Conservation (phyloP, 2,113 vertebrate species). For the Pipa parva region DNA sequence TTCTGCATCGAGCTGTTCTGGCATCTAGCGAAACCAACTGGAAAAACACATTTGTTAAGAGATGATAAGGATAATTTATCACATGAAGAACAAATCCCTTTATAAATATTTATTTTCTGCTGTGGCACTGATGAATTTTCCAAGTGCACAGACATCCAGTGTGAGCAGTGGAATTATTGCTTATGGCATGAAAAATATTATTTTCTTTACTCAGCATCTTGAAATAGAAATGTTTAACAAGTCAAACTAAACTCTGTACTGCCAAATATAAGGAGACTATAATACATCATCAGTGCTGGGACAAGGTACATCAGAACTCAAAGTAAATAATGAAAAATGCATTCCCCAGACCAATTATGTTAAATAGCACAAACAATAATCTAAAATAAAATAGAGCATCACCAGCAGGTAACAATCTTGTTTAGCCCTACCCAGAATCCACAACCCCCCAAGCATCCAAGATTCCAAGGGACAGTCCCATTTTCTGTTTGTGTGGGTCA, state of each 20-base stretch:
- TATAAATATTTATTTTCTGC: constrained; percentile 3
- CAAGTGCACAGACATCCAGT: constrained; percentile 32
- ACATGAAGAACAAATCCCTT: constrained; percentile 52
- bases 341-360: too few relatives aligned
- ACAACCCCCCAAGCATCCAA: too few relatives aligned
- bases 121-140: constrained; percentile 59
- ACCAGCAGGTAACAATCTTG: too few relatives aligned
- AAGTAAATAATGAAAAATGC: too few relatives aligned
- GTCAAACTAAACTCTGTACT: background rate
- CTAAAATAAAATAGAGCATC: too few relatives aligned
- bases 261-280: too few relatives aligned
- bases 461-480: too few relatives aligned
- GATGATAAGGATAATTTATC: constrained; percentile 55
- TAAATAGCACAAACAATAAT: too few relatives aligned
- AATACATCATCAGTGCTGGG: too few relatives aligned
- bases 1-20: background rate
- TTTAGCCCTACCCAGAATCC: too few relatives aligned
- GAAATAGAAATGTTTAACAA: background rate
- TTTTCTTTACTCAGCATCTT: background rate
- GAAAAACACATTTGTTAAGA: constrained; percentile 55
- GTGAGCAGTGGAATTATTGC: background rate
- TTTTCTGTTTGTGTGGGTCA: too few relatives aligned
- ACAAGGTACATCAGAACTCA: too few relatives aligned
- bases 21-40: constrained; percentile 51
- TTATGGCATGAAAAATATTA: background rate